Base-by-base conservation (phyloP, 53 echinoderm and acorn worm genomes). In the Holothuria leucospilota region DNA sequence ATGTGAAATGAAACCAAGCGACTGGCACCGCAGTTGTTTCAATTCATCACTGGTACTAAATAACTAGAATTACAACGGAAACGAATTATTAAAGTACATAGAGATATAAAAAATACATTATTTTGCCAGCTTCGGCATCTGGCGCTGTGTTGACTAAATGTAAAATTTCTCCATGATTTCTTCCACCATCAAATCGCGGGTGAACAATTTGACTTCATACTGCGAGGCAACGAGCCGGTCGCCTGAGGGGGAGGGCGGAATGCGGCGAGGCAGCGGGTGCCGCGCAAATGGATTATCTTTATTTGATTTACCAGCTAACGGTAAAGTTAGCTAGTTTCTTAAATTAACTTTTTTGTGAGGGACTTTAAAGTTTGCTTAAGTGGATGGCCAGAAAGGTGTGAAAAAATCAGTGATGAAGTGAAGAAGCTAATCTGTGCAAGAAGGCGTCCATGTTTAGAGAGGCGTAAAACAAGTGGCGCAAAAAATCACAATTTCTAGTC, bases 281-380 rank as follows among this genome's bases (percentile, higher is more conserved):
- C 52, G 75, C 75, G 53, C 49, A 26, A 51, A 49, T 49, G 74
- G 75, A 75, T 75, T 75, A 75, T 25, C 51, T 51, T 51, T 49
- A 75, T 75, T 75, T 42, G 75, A 75, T 75, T 75, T 75, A 75
- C 75, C 75, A 75, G 75, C 51, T 75, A 75, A 75, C 68, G 51
- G 53, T 75, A 75, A 51, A 75, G 75, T 75, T 75, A 75, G 75
- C 75, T 75, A 49, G 75, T 75, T 75, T 75, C 75, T 39, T n/a
- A 49, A 75, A 49, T 75, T 49, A 75, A 75, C 21, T 75, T 26
- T 65, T 56, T 56, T 56, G 56, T 56, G 56, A 56, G 56, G 56
- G 56, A 56, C 52, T 75, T 72, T 75, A 51, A 75, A 75, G 75
- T 49, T 75, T 75, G 75, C 75, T 75, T 75, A 75, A 75, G 24